phyloP scores from a whole-genome alignment of 1,140 invertebrate species.

The Pseudomyrmex concolor region DNA sequence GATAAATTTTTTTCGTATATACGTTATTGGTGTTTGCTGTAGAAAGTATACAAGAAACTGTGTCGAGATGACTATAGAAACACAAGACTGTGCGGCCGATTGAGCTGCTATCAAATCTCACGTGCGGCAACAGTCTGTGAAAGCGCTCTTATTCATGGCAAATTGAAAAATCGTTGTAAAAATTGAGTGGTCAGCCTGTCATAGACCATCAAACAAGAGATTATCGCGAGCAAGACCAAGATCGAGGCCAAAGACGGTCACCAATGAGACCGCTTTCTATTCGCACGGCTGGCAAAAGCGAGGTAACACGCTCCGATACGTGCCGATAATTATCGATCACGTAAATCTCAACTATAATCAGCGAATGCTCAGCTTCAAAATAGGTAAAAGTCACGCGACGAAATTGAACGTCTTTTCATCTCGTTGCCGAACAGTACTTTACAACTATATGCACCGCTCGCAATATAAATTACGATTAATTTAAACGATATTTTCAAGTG shows the following conservation, averaged over 20 bases:
- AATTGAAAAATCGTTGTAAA: conserved; percentile 58
- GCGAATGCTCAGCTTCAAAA: neutral
- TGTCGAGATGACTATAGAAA: neutral
- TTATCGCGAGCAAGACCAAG: conserved; percentile 41
- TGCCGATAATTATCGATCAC: conserved; percentile 67
- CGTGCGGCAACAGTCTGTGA: neutral
- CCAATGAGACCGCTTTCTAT: conserved; percentile 72
- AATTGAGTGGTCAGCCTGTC: conserved; percentile 55
- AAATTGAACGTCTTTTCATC: neutral
- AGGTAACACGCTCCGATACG: conserved; percentile 31
- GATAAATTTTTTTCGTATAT: too few species aligned
- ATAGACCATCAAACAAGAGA: conserved; percentile 64
- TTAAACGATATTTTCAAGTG: neutral
- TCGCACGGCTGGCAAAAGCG: conserved; percentile 40
- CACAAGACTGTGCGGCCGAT: neutral
- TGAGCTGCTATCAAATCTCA: conserved; percentile 6
- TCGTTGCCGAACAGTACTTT: conserved; percentile 9
- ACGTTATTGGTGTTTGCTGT: too few species aligned
- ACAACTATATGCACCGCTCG: neutral
- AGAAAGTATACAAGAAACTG: neutral
- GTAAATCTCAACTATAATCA: conserved; percentile 51
- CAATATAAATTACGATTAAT: conserved; percentile 23
- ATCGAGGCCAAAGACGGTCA: conserved; percentile 70
- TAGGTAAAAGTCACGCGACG: neutral
- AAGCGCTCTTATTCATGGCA: conserved; percentile 22